Evolutionary conservation across 2,888 invertebrate genomes (phyloP).

Genomic region (Stratiomys singularior): DNA sequence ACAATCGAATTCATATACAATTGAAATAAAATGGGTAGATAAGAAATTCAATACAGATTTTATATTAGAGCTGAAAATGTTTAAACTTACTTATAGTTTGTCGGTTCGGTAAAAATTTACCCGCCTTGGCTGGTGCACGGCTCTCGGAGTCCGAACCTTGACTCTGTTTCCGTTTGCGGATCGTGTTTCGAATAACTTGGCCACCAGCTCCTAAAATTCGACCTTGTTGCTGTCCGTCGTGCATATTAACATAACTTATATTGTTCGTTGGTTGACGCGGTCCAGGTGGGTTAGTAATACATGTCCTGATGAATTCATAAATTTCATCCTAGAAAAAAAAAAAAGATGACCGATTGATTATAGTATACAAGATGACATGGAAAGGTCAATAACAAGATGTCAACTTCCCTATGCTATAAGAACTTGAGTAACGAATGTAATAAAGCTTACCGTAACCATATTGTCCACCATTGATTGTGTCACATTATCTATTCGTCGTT

Average conservation of each 20-base stretch:
- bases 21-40: slow-evolving; percentile 2
- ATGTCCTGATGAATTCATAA: slow-evolving; percentile 72
- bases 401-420: too few relatives aligned
- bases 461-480: slow-evolving; percentile 84
- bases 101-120: slow-evolving; percentile 37
- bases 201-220: slow-evolving; percentile 58
- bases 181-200: slow-evolving; percentile 64
- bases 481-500: slow-evolving; percentile 77
- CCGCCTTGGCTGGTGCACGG: background rate
- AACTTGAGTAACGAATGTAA: too few relatives aligned
- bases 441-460: slow-evolving; percentile 72
- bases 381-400: too few relatives aligned
- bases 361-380: too few relatives aligned
- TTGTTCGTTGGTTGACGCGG: slow-evolving; percentile 55
- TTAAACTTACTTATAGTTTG: slow-evolving; percentile 30
- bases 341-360: too few relatives aligned
- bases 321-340: slow-evolving; percentile 69
- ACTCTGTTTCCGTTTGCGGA: slow-evolving; percentile 51
- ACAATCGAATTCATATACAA: background rate
- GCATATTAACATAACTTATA: slow-evolving; percentile 13
- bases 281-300: slow-evolving; percentile 70
- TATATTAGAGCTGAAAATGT: slow-evolving; percentile 4
- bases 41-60: background rate
- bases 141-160: slow-evolving; percentile 48
- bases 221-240: background rate